phyloP scores from a whole-genome alignment of 2,113 vertebrate genomes.

The Mixornis gularis region DNA sequence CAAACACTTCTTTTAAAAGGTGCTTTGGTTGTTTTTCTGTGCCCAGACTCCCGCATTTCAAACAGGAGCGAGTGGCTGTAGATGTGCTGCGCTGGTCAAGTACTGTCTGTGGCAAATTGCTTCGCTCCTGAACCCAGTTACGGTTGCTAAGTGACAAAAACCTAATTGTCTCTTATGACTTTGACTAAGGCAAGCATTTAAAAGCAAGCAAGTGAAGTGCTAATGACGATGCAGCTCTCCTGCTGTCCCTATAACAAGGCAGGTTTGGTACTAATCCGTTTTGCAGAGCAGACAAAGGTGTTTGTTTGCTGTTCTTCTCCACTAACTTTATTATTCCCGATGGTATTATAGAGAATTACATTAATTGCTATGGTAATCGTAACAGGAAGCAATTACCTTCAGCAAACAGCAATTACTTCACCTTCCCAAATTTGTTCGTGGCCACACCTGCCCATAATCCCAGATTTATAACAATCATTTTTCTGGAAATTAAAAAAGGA shows the following conservation, averaged over 20 bases:
- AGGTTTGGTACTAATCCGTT: background rate
- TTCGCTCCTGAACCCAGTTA: background rate
- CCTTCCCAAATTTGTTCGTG: background rate
- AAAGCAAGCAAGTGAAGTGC: background rate
- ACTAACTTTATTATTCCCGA: background rate
- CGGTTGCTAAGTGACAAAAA: constrained; percentile 36
- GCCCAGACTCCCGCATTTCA: background rate
- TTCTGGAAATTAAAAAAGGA: background rate
- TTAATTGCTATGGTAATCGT: constrained; percentile 26
- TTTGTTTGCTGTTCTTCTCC: constrained; percentile 16
- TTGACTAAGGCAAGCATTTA: constrained; percentile 7
- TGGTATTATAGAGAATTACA: background rate
- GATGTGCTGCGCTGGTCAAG: background rate
- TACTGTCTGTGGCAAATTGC: background rate
- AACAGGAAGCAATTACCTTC: constrained; percentile 18
- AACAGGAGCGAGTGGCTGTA: background rate
- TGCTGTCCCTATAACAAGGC: background rate
- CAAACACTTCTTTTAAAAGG: background rate
- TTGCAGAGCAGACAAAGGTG: background rate
- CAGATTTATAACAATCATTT: background rate
- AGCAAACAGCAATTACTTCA: constrained; percentile 2
- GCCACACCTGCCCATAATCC: background rate
- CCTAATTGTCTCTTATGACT: constrained; percentile 17
- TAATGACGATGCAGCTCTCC: background rate
- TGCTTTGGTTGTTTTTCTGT: background rate